Evolutionary conservation across 2,888 invertebrate species (phyloP), one percentile per base, ranked within the genome.

Genomic region (Epirrhoe tristata): DNA sequence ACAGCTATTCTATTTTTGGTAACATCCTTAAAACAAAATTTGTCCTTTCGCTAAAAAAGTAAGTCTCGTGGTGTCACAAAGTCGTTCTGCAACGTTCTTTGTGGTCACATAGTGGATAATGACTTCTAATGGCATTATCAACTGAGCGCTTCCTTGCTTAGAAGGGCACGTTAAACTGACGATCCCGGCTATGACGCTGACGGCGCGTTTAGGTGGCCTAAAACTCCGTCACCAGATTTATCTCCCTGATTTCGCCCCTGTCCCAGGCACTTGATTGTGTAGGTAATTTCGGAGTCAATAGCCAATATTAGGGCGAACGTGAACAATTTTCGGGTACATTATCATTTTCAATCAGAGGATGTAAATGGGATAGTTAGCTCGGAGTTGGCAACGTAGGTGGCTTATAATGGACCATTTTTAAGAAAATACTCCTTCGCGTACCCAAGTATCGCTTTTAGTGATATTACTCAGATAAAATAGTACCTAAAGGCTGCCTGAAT

Each of bases 271-370:
- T 73, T 70, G 69, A 73, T 73, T 73, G 69, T 70, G 67, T 56
- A 67, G 68, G 71, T 73, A 71, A 71, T 73, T 73, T 57, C 53
- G 56, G 54, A 73, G 71, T 70, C 73, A 73, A 74, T 74, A 71
- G 73, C 69, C 69, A 66, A 71, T 73, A 70, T 71, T 70, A 62
- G 70, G 70, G 70, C 63, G 65, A 69, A 60, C 66, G 64, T 58
- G 63, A 54, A 71, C 72, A 72, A 67, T 74, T 74, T 71, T 74
- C 68, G 72, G 70, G 43, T 59, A 66, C 74, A 74, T 74, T 74
- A 72, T 72, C 72, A 69, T 68, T 65, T 68, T 64, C 64, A 68
- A 68, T 68, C 68, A 68, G 64, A 55, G 61, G 54, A 68, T 68
- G 64, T 24, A 55, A 68, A 68, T 68, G 16, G 54, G 61, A 62